Base-by-base conservation (phyloP, 2,888 invertebrate species). In the Erebia epiphron region DNA sequence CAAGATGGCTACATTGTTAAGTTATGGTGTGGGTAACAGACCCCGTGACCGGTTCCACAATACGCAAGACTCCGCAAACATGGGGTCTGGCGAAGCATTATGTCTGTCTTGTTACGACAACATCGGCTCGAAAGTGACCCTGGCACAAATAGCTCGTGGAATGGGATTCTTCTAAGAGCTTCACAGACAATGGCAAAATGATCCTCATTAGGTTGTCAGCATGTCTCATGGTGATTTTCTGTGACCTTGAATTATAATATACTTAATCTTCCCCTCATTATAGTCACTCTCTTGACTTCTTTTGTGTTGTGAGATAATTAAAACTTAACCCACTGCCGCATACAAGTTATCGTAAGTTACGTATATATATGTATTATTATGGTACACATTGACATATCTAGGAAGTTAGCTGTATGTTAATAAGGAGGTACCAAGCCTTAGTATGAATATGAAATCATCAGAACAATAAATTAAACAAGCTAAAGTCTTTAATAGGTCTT, bases 71-170 rank as follows among this genome's bases (percentile, higher is more conserved):
- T 66, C 64, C 52, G 60, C 73, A 75, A 75, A 69, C 71, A 73
- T 67, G 72, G 73, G 69, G 69, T 69, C 67, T 68, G 67, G 21
- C 49, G 66, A 72, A 65, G 67, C 56, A 49, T 61, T 67, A 54
- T 66, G 62, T 58, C 60, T 49, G 58, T 11, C 65, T 65, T 56
- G 65, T 80, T 81, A 80, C 79, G 78, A 77, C 79, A 82, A 76
- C 35, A 35, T 7, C 80, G 61, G 14, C 58, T 70, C 71, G 74
- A 76, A 74, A 76, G 76, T 73, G 75, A 67, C 85, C 84, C 82
- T 83, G 82, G 79, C 84, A 81, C 72, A 66, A 75, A 81, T 82
- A 73, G 49, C 62, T 21, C 62, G 7, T 67, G 67, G 18, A 11
- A 61, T 64, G 56, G 64, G 49, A 41, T 60, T 71, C 54, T 69